Conservation (phyloP, 2,113 vertebrate species). For the Salminus brasiliensis region DNA sequence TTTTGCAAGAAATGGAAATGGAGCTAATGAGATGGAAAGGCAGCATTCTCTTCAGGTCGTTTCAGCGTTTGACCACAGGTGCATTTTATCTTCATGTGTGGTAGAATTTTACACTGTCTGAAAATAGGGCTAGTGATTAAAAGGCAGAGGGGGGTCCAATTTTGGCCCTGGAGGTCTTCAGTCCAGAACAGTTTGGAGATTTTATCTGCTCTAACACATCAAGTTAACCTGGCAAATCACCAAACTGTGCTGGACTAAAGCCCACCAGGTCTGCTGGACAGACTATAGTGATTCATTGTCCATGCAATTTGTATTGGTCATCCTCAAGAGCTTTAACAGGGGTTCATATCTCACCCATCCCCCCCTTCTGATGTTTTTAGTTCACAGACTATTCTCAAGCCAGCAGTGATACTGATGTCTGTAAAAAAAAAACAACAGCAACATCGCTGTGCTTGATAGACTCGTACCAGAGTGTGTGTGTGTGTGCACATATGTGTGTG, state of each 20-base stretch:
- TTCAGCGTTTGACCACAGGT: slow-evolving; percentile 10
- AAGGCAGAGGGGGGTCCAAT: not conserved
- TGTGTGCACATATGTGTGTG: too few relatives aligned
- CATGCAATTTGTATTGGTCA: too few relatives aligned
- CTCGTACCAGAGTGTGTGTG: too few relatives aligned
- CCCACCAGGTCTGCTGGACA: not conserved
- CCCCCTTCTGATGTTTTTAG: too few relatives aligned
- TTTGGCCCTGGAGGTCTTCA: not conserved
- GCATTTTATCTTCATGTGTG: slow-evolving; percentile 24
- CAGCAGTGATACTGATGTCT: too few relatives aligned
- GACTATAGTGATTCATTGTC: not conserved
- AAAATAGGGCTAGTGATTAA: not conserved
- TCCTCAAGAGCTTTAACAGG: too few relatives aligned
- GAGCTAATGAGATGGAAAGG: slow-evolving; percentile 54
- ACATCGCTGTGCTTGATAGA: too few relatives aligned
- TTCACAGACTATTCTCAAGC: too few relatives aligned
- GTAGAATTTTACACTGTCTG: slow-evolving; percentile 10
- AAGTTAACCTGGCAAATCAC: not conserved
- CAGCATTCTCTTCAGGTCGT: slow-evolving; percentile 26
- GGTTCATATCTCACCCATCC: too few relatives aligned
- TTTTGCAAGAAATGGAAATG: slow-evolving; percentile 44
- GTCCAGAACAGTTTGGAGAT: not conserved
- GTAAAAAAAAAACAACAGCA: too few relatives aligned
- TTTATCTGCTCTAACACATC: not conserved
- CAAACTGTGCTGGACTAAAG: not conserved